Evolutionary conservation across 2,888 invertebrate genomes (phyloP), one percentile per base, ranked within the genome.

Genomic region (Orthonychiurus folsomi): DNA sequence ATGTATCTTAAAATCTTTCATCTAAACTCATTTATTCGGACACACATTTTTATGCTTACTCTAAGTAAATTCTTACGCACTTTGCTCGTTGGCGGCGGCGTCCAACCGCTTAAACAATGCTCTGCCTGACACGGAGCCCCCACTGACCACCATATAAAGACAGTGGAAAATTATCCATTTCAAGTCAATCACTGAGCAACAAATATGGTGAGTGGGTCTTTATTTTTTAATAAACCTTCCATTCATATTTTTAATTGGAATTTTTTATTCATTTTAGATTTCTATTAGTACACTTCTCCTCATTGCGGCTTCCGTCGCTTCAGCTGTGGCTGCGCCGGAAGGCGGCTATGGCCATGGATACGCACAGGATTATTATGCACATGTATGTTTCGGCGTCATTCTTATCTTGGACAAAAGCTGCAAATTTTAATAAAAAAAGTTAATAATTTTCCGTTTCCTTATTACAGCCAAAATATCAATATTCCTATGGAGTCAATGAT

Each of bases 401-500:
- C n/a, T n/a, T n/a, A n/a, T n/a, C n/a, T n/a, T n/a, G n/a, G n/a
- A n/a, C n/a, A n/a, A n/a, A n/a, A n/a, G n/a, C n/a, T n/a, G n/a
- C n/a, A n/a, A n/a, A n/a, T n/a, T n/a, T n/a, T n/a, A n/a, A n/a
- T n/a, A n/a, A n/a, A n/a, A n/a, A n/a, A 37, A 37, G 5, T 37
- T 37, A 37, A 37, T 15, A 37, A 37, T 37, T 37, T 37, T 37
- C 15, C 37, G 5, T 37, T 37, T 9, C 37, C 15, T 37, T 37
- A 5, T 9, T 5, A 15, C 37, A 37, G 9, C 37, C 37, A 37
- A 37, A 37, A 37, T 37, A 37, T 37, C 9, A 5, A 15, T 37
- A 37, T 15, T 37, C 37, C 15, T 37, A 37, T 15, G 37, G 57
- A 2, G 57, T 57, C 28, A 57, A 57, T 23, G 57, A 57, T 23